Evolutionary conservation across 2,888 invertebrate genomes (phyloP).

Genomic region (Xylota segnis): DNA sequence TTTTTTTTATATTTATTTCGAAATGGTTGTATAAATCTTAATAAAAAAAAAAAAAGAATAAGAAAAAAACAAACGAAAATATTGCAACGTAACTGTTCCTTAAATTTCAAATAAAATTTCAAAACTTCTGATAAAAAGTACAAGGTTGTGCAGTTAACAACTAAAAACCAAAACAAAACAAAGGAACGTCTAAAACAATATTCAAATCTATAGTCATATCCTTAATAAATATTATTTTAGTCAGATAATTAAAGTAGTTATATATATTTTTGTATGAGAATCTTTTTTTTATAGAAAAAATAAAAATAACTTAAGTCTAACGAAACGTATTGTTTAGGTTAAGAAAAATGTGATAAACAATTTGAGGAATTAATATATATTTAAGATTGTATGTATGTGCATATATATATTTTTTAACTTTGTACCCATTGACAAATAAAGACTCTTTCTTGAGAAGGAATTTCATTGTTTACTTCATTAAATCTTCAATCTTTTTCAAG

Average conservation of each 20-base stretch:
- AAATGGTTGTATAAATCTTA: slow-evolving; percentile 48
- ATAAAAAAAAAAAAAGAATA: not conserved
- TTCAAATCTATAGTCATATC: slow-evolving; percentile 42
- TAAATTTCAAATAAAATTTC: slow-evolving; percentile 31
- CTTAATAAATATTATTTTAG: slow-evolving; percentile 29
- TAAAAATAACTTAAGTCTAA: slow-evolving; percentile 38
- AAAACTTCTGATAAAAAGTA: slow-evolving; percentile 66
- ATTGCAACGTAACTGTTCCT: slow-evolving; percentile 72
- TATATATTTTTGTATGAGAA: slow-evolving; percentile 52
- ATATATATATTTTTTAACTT: slow-evolving; percentile 43
- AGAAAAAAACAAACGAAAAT: slow-evolving; percentile 50
- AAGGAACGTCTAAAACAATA: slow-evolving; percentile 37
- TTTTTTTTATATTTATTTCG: slow-evolving; percentile 8
- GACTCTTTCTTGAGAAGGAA: slow-evolving; percentile 15
- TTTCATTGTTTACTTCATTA: not conserved
- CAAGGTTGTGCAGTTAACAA: slow-evolving; percentile 72
- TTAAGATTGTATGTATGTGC: slow-evolving; percentile 33
- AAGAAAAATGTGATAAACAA: slow-evolving; percentile 63
- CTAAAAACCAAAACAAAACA: slow-evolving; percentile 26
- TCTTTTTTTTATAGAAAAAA: slow-evolving; percentile 33
- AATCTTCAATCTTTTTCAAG: too few species aligned
- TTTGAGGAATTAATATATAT: slow-evolving; percentile 8
- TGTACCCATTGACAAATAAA: slow-evolving; percentile 68
- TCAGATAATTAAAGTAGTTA: slow-evolving; percentile 9
- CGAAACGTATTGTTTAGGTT: slow-evolving; percentile 57